Conservation (phyloP, 2,888 invertebrate genomes). For the Diarsia brunnea region DNA sequence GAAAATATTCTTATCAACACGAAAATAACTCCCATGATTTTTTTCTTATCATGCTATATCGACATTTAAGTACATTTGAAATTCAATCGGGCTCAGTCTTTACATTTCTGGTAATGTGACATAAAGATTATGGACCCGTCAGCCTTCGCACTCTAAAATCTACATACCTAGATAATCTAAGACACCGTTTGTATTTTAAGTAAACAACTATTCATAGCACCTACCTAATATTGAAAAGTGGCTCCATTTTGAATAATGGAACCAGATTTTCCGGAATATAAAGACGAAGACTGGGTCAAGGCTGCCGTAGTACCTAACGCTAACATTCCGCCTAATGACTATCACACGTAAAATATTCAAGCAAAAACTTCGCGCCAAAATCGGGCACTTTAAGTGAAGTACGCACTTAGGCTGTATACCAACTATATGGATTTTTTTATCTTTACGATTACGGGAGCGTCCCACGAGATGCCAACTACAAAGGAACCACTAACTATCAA, state of each 20-base stretch:
- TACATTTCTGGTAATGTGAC: constrained; percentile 47
- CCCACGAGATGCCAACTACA: constrained; percentile 79
- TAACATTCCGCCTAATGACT: constrained; percentile 56
- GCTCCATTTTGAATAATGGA: constrained; percentile 56
- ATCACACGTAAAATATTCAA: constrained; percentile 48
- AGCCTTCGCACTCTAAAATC: constrained; percentile 62
- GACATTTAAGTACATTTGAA: constrained; percentile 54
- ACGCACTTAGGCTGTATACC: constrained; percentile 56
- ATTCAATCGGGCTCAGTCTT: constrained; percentile 37
- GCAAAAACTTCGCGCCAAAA: constrained; percentile 49
- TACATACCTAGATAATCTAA: constrained; percentile 52
- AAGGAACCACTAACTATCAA: constrained; percentile 80
- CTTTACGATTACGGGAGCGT: constrained; percentile 75
- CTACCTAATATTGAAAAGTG: constrained; percentile 59
- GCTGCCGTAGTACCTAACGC: constrained; percentile 57
- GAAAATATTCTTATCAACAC: constrained; percentile 26
- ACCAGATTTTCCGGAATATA: constrained; percentile 62
- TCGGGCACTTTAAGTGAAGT: constrained; percentile 58
- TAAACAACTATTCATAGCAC: constrained; percentile 59
- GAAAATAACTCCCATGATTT: neutral
- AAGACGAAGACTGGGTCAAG: constrained; percentile 63
- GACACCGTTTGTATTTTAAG: constrained; percentile 46
- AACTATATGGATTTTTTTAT: constrained; percentile 71
- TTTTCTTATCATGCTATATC: constrained; percentile 32
- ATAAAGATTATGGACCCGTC: constrained; percentile 53